These are phyloP conservation scores for Thyatira batis DNA, from an alignment of 2,888 invertebrate species.

Conservation along the genomic window DNA sequence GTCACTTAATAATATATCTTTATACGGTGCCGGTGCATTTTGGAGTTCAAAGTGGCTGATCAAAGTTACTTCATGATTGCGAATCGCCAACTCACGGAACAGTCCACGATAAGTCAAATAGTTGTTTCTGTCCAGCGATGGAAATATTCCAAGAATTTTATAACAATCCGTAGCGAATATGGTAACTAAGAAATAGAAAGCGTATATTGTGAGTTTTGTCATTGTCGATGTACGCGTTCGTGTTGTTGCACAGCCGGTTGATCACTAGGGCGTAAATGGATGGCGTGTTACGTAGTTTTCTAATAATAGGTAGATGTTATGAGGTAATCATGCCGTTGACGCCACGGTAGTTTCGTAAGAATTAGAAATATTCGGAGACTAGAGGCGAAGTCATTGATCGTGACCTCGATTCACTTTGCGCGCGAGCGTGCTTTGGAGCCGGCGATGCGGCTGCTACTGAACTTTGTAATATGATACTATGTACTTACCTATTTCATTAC, in stretches of 20 bases:
- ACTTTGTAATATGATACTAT: slow-evolving; percentile 18
- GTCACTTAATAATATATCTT: slow-evolving; percentile 76
- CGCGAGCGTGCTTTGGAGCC: slow-evolving; percentile 39
- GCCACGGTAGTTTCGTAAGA: slow-evolving; percentile 68
- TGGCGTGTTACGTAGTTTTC: slow-evolving; percentile 61
- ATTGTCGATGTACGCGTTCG: slow-evolving; percentile 65
- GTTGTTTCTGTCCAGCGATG: slow-evolving; percentile 77
- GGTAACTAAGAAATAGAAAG: slow-evolving; percentile 54
- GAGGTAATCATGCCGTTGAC: slow-evolving; percentile 75
- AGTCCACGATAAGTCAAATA: slow-evolving; percentile 75
- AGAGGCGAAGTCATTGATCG: slow-evolving; percentile 55
- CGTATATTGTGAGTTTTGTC: slow-evolving; percentile 50
- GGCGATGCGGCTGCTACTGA: slow-evolving; percentile 46
- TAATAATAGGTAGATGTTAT: slow-evolving; percentile 77
- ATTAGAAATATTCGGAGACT: slow-evolving; percentile 70
- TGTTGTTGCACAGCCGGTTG: slow-evolving; percentile 55
- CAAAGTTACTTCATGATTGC: slow-evolving; percentile 80
- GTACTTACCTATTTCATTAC: neutral
- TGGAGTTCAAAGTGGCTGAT: slow-evolving; percentile 76
- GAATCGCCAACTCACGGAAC: slow-evolving; percentile 73
- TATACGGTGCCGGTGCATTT: slow-evolving; percentile 75
- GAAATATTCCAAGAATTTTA: slow-evolving; percentile 80
- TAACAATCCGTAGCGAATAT: slow-evolving; percentile 59
- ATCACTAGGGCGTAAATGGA: slow-evolving; percentile 71
- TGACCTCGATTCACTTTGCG: slow-evolving; percentile 58